phyloP scores from a whole-genome alignment of 2,797 vertebrate genomes.

The Chaunax sp. region DNA sequence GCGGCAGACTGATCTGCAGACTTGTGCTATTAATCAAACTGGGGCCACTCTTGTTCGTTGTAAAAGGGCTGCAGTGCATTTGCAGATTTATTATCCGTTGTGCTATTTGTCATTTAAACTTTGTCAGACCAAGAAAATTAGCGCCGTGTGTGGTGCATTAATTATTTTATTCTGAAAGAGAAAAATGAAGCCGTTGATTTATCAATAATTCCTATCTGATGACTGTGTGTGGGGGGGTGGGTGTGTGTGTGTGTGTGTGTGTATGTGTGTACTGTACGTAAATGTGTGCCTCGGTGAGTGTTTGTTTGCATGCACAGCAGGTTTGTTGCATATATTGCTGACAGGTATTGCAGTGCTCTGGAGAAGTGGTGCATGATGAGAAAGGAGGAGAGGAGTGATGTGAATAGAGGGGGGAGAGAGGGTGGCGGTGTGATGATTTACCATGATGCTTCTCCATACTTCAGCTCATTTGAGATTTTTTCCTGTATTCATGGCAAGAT shows the following conservation, averaged over 20 bases:
- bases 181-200: conserved; percentile 1
- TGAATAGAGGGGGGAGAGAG: conserved; percentile 16
- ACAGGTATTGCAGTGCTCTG: conserved; percentile 56
- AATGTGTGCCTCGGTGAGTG: conserved; percentile 14
- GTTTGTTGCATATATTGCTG: conserved; percentile 59
- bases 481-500: conserved; percentile 52
- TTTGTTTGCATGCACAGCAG: conserved; percentile 57
- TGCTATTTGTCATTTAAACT: conserved; percentile 26
- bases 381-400: conserved; percentile 33
- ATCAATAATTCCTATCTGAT: conserved; percentile 20
- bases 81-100: conserved; percentile 13
- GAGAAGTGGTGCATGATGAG: conserved; percentile 45
- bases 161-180: conserved; percentile 22
- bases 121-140: conserved; percentile 33
- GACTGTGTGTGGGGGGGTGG: conserved; percentile 7
- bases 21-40: conserved; percentile 28
- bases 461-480: conserved; percentile 56
- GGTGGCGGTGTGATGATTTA: conserved; percentile 56
- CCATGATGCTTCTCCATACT: conserved; percentile 50
- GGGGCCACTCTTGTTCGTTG: conserved; percentile 19
- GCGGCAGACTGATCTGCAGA: conserved; percentile 8
- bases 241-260: conserved; percentile 14
- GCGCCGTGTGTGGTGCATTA: conserved; percentile 18
- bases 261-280: conserved; percentile 8
- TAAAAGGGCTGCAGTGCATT: conserved; percentile 14